These are phyloP conservation scores for Saimiri boliviensis DNA, from an alignment of 2,113 vertebrate species.

Conservation along the genomic window DNA sequence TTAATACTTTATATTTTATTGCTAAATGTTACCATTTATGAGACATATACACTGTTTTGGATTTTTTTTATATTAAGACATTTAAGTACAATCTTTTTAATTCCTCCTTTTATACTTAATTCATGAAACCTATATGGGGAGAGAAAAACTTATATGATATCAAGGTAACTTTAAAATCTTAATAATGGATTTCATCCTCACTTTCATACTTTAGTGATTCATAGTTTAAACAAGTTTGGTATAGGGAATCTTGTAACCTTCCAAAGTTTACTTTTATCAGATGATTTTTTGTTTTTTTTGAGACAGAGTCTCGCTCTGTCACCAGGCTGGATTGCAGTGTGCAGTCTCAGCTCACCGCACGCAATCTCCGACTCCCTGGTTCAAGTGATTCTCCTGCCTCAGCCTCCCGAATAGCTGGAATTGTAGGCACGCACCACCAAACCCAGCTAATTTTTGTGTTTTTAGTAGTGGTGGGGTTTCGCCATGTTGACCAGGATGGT, in stretches of 20 bases:
- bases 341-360: no score
- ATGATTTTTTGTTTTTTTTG: background rate
- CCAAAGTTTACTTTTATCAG: constrained; percentile 3
- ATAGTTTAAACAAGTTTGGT: background rate
- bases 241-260: background rate
- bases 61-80: background rate
- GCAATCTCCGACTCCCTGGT: no score
- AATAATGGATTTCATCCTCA: background rate
- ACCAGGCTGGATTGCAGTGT: no score
- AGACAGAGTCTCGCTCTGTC: no score
- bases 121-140: background rate
- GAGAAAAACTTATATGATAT: background rate
- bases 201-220: constrained; percentile 13
- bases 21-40: background rate
- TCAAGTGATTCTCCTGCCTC: no score
- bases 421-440: no score
- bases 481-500: no score
- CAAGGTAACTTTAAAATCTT: background rate
- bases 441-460: no score
- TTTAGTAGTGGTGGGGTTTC: no score
- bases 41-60: background rate
- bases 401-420: no score
- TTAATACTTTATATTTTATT: constrained; percentile 13
- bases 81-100: background rate
- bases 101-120: background rate